A percentile compares a stretch with the other conserved stretches of the same genome.
phyloP scores from a whole-genome alignment of 2,888 invertebrate species.

The Andrena marginata region DNA sequence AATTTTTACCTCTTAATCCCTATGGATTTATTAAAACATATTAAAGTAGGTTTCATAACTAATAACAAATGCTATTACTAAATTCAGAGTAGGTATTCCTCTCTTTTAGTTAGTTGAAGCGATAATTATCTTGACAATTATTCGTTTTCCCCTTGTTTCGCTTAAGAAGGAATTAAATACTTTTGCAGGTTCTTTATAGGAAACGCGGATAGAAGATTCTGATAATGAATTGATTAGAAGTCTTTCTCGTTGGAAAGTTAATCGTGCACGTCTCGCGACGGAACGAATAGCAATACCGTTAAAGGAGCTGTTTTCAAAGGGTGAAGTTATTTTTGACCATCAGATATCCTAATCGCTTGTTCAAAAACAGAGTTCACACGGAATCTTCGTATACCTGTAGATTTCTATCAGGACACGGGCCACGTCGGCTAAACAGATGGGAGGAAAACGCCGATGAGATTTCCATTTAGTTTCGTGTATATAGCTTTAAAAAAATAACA shows the following conservation, averaged over 20 bases:
- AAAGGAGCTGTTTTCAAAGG: constrained; percentile 31
- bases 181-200: neutral
- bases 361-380: constrained; percentile 51
- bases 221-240: neutral
- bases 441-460: constrained; percentile 1
- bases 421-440: neutral
- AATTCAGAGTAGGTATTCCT: no score
- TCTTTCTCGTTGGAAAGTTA: neutral
- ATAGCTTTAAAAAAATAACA: constrained; percentile 13
- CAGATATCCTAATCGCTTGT: constrained; percentile 54
- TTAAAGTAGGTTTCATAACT: no score
- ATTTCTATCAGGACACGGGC: constrained; percentile 35
- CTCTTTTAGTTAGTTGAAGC: no score
- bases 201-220: neutral
- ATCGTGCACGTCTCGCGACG: neutral
- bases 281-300: constrained; percentile 8
- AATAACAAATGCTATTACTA: no score
- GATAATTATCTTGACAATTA: neutral
- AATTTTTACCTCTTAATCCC: no score
- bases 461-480: constrained; percentile 26
- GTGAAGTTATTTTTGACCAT: constrained; percentile 55
- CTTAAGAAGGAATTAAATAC: neutral
- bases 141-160: neutral
- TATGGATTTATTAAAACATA: no score
- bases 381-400: constrained; percentile 40